These are phyloP conservation scores for Corythornis vintsioides DNA, from an alignment of 2,113 vertebrate species.

Conservation along the genomic window DNA sequence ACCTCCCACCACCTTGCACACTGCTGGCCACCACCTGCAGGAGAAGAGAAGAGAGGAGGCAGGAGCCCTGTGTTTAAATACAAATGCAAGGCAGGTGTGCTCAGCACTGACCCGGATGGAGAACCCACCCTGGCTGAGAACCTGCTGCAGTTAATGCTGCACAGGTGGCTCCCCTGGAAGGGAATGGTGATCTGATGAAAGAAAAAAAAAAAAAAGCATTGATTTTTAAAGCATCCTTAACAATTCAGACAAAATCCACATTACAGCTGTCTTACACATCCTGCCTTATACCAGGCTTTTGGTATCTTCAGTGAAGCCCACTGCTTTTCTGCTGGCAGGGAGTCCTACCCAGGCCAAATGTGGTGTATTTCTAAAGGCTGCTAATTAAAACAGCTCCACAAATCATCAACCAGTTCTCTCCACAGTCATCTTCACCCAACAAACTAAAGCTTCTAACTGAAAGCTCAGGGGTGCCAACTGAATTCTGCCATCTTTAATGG, in stretches of 20 bases:
- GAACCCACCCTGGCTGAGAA: not conserved
- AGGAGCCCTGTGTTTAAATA: not conserved
- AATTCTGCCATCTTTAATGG: not conserved
- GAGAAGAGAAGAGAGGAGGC: not conserved
- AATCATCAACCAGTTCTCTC: not conserved
- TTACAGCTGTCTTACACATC: not conserved
- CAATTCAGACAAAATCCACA: not conserved
- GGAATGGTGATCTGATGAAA: not conserved
- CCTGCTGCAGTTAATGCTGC: not conserved
- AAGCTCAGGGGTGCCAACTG: not conserved
- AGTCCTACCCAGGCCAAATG: not conserved
- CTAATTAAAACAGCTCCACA: not conserved
- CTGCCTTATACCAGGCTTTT: not conserved
- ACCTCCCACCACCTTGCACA: not conserved
- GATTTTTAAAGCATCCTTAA: not conserved
- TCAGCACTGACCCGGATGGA: not conserved
- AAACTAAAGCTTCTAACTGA: not conserved
- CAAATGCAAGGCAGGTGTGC: not conserved
- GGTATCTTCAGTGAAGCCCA: not conserved
- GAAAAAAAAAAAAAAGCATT: not conserved
- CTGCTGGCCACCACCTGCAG: not conserved
- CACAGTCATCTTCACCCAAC: not conserved
- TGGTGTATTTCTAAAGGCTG: not conserved
- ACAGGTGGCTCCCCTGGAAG: not conserved
- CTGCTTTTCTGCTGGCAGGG: not conserved